Base-by-base conservation (phyloP, 2,888 invertebrate species). In the Nasonia oneida region DNA sequence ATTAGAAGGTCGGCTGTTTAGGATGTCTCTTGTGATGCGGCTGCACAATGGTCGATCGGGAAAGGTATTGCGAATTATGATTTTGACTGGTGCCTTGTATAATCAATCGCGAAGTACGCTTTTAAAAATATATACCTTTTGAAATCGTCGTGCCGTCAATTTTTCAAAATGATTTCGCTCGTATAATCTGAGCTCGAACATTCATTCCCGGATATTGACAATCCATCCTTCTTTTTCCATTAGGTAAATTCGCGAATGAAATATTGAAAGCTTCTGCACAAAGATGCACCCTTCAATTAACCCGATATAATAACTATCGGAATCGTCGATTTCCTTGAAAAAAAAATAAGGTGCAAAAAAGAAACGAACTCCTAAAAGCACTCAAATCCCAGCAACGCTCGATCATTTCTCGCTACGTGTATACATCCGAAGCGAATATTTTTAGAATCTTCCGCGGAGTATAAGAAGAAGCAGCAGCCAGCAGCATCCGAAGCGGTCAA, bases 401-500 rank as follows among this genome's bases (percentile, higher is more conserved):
- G 15, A 78, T 85, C 67, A 84, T 84, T 80, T 75, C 5, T 23
- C 73, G n/a, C 29, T 33, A 61, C 18, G 53, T 70, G 4, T 18
- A 76, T 29, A 29, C 29, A 29, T 39, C 12, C 50, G 70, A 50
- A 42, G 29, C 29, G 75, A 57, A 67, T 79, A 79, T 86, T 77
- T 79, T 76, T 33, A 71, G 80, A 57, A 12, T 50, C n/a, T n/a
- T 14, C 3, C 67, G 67, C 18, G 39, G 64, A 73, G 53, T 53
- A 29, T 29, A n/a, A 61, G 12, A 71, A 78, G 78, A 3, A 77
- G 80, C 29, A 75, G 64, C 42, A 64, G 12, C 33, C 67, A 29
- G 37, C 47, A 42, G 57, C 42, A 37, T 42, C 42, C 50, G 29
- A 8, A 53, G 15, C 29, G 84, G 86, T 85, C 82, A 81, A 84